Evolutionary conservation across 2,797 vertebrate species (phyloP).

Genomic region (Cuniculus paca): DNA sequence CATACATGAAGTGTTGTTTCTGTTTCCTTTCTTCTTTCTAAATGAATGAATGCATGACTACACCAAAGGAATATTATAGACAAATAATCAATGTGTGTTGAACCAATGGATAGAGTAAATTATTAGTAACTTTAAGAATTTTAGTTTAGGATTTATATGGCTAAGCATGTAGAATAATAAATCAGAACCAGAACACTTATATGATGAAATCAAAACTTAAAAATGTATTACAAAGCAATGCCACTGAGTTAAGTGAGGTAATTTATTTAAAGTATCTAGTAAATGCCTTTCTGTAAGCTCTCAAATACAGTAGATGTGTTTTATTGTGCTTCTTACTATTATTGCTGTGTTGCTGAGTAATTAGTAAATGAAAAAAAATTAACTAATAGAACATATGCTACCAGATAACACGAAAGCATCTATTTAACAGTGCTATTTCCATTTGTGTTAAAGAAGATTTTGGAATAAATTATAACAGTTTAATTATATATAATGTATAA

Average conservation of each 20-base stretch:
- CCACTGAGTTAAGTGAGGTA: constrained; percentile 25
- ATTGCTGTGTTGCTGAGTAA: neutral
- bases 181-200: neutral
- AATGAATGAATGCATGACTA: neutral
- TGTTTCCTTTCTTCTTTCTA: neutral
- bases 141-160: neutral
- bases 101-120: neutral
- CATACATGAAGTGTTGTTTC: neutral
- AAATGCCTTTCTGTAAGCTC: neutral
- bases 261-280: constrained; percentile 29
- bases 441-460: constrained; percentile 36
- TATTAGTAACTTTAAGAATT: neutral
- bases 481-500: constrained; percentile 24
- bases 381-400: constrained; percentile 21
- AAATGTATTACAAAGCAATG: neutral
- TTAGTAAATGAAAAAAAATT: constrained; percentile 34
- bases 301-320: neutral
- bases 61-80: neutral
- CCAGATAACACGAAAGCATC: neutral
- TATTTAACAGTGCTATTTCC: constrained; percentile 23
- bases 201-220: constrained; percentile 56
- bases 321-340: neutral
- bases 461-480: neutral
- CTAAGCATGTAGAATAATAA: neutral
- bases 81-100: neutral